Conservation (phyloP, 2,113 vertebrate species). For the Ranitomeya variabilis region DNA sequence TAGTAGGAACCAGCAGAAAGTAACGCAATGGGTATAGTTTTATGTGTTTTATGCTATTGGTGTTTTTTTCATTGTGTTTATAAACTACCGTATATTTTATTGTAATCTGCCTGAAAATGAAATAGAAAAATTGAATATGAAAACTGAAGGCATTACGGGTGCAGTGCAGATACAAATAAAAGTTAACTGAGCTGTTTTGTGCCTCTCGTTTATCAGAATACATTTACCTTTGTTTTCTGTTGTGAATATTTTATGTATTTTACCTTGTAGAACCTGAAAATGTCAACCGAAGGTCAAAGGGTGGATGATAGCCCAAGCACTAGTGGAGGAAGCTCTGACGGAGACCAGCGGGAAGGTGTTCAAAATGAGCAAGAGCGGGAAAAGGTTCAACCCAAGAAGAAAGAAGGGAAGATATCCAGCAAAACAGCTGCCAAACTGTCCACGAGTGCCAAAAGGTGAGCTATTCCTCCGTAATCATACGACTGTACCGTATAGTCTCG, state of each 20-base stretch:
- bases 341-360: conserved; percentile 90
- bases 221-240: neutral
- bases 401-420: conserved; percentile 97
- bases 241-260: conserved; percentile 29
- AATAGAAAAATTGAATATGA: no score
- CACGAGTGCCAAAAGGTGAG: conserved; percentile 97
- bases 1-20: neutral
- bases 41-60: neutral
- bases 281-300: conserved; percentile 97
- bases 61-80: no score
- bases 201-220: no score
- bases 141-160: no score
- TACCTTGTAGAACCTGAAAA: conserved; percentile 79
- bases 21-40: neutral
- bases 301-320: conserved; percentile 97
- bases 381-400: conserved; percentile 95
- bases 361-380: conserved; percentile 94
- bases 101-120: no score
- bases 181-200: no score
- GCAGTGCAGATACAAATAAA: no score
- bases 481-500: neutral
- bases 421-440: conserved; percentile 98
- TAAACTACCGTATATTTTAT: no score
- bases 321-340: conserved; percentile 96
- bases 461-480: neutral